phyloP scores from a whole-genome alignment of 1,140 invertebrate species.

The Ephestia elutella region DNA sequence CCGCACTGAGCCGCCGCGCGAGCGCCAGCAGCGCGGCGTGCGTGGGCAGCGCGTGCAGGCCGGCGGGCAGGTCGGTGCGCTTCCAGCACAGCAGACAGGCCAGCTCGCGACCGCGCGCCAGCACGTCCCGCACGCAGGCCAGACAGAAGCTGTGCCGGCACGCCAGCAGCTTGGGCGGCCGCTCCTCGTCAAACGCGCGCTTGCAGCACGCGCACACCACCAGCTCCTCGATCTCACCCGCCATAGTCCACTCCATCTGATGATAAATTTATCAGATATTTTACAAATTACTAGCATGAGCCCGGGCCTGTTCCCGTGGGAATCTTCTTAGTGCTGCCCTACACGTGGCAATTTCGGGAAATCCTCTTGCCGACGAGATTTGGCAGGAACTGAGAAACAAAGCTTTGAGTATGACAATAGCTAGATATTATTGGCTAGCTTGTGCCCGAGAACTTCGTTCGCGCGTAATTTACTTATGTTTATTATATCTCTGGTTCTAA shows the following conservation, averaged over 20 bases:
- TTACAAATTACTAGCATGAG: no score
- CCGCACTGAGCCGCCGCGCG: constrained; percentile 74
- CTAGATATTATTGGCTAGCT: no score
- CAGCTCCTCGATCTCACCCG: constrained; percentile 80
- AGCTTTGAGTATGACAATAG: no score
- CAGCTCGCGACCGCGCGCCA: constrained; percentile 78
- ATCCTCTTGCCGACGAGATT: no score
- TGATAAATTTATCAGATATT: background rate
- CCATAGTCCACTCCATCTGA: constrained; percentile 73
- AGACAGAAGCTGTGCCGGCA: constrained; percentile 87
- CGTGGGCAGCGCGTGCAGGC: constrained; percentile 73
- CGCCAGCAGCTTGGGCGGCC: constrained; percentile 81
- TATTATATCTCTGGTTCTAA: no score
- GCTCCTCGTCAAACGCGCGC: constrained; percentile 81
- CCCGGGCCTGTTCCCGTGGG: no score
- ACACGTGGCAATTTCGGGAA: no score
- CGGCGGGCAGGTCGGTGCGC: constrained; percentile 77
- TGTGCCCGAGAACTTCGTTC: no score
- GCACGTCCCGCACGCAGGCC: constrained; percentile 79
- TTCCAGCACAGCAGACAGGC: constrained; percentile 83
- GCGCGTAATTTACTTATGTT: no score
- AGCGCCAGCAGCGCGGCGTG: constrained; percentile 78
- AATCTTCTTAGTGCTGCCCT: no score
- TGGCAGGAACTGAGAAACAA: no score
- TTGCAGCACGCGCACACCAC: constrained; percentile 81